A percentile compares a stretch with the other conserved stretches of the same genome.
Conservation (phyloP, 1,140 invertebrate species). For the Stenopsyche tienmushanensis region DNA sequence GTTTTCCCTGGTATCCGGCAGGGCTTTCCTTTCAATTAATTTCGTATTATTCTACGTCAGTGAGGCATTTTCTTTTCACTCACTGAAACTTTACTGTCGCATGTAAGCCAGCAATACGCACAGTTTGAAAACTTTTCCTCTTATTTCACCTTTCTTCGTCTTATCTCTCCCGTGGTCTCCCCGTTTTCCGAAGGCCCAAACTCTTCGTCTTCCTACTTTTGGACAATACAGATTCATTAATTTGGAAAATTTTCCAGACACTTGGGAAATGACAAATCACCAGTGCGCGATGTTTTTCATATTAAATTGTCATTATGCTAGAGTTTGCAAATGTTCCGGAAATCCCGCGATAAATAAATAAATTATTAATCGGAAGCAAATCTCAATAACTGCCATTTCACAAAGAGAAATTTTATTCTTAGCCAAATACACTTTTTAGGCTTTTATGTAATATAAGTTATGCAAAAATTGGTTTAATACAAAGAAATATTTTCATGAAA, state of each 20-base stretch:
- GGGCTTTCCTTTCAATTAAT: conserved; percentile 27
- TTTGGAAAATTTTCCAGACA: conserved; percentile 28
- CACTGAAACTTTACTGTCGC: conserved; percentile 11
- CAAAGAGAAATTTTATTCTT: too few relatives aligned
- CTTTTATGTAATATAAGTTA: too few relatives aligned
- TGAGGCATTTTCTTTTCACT: conserved; percentile 9
- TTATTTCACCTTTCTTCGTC: neutral
- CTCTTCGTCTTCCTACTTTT: conserved; percentile 8
- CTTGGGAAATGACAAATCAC: conserved; percentile 23
- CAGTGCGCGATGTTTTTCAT: neutral
- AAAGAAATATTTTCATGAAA: too few relatives aligned
- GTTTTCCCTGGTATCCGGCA: conserved; percentile 1
- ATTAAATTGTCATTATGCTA: neutral
- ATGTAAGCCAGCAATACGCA: neutral
- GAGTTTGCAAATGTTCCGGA: neutral
- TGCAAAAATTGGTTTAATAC: too few relatives aligned
- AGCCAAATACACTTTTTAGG: too few relatives aligned
- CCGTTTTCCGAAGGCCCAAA: neutral
- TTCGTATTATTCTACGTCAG: conserved; percentile 25
- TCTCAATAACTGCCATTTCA: too few relatives aligned
- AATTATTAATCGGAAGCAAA: too few relatives aligned
- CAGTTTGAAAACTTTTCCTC: conserved; percentile 13
- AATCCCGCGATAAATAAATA: too few relatives aligned
- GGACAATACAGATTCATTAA: conserved; percentile 31
- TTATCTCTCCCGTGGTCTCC: neutral